Base-by-base conservation (phyloP, 2,888 invertebrate genomes). In the Brachyptera risi region DNA sequence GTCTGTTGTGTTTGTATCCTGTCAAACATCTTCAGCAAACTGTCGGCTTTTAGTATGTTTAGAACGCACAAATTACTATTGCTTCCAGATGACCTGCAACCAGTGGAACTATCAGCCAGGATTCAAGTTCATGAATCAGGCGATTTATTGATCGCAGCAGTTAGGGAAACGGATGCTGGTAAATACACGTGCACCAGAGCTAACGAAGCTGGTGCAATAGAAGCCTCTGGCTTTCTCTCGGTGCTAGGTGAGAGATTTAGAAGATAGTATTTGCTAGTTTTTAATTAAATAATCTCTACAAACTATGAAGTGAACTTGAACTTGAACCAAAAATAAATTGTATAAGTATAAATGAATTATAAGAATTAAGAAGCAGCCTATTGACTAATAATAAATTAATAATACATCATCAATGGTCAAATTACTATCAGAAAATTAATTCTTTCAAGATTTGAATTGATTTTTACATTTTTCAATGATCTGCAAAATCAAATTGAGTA, bases 201-300 rank as follows among this genome's bases (percentile, higher is more conserved):
- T 56, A 97, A 97, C 74, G 92, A 91, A 75, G 93, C 93, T 58
- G 97, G 96, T 42, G 84, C 84, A 66, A 88, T 90, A 27, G 83
- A 86, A 67, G 94, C 88, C 60, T 86, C 90, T 68, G 95, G 91
- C 42, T 86, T 83, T 74, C 81, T 96, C 62, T 83, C 84, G 67
- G 93, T 96, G 63, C 78, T 93, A 69, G 92, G 92, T 91, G 77
- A 81, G 78, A 42, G n/a, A n/a, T n/a, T 37, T 37, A 3, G 3
- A 35, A 17, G 11, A 4, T 49, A 27, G 13, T 17, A 56, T 49
- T 31, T 42, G 44, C 3, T 44, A 15, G 2, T 44, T 2, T 44
- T 44, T 19, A 3, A 19, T 44, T 44, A 19, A 44, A 19, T 17
- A 17, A 3, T 3, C 9, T 5, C 19, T 17, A 5, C 21, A 15